Conservation (phyloP, 2,888 invertebrate genomes). For the Hedychridium roseum region DNA sequence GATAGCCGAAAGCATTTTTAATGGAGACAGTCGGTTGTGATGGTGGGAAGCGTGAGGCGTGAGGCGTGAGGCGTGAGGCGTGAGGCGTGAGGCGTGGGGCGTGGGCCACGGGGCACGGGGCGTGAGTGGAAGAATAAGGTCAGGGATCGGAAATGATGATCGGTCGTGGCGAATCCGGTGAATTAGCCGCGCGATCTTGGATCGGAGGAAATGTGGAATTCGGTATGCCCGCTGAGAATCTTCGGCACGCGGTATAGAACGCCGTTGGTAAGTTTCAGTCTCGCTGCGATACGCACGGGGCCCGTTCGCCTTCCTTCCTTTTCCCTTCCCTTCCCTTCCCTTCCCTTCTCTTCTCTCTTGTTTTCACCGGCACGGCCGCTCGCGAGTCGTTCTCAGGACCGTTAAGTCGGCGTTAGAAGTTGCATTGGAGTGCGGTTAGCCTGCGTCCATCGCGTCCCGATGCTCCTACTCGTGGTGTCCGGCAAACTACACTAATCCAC, state of each 20-base stretch:
- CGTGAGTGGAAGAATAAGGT: too few relatives aligned
- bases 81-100: too few relatives aligned
- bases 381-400: constrained; percentile 31
- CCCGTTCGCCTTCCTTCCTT: constrained; percentile 36
- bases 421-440: too few relatives aligned
- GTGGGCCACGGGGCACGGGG: too few relatives aligned
- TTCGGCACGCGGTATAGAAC: constrained; percentile 21
- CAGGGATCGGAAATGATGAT: too few relatives aligned
- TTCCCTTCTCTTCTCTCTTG: background rate
- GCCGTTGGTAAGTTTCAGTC: constrained; percentile 24
- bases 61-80: too few relatives aligned
- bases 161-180: too few relatives aligned
- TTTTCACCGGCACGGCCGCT: constrained; percentile 13
- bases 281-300: constrained; percentile 20
- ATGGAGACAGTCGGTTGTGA: too few relatives aligned
- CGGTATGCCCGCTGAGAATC: constrained; percentile 27
- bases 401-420: constrained; percentile 18
- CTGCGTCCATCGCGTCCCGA: constrained; percentile 15
- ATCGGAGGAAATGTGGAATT: constrained; percentile 37
- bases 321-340: constrained; percentile 26
- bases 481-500: too few relatives aligned
- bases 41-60: too few relatives aligned
- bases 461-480: constrained; percentile 9
- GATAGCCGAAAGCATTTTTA: too few relatives aligned
- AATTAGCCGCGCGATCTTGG: constrained; percentile 2